Percentiles rank a stretch among this genome's conserved stretches.
Evolutionary conservation across 2,888 invertebrate species (phyloP).

Genomic region (Abscondita cerata): DNA sequence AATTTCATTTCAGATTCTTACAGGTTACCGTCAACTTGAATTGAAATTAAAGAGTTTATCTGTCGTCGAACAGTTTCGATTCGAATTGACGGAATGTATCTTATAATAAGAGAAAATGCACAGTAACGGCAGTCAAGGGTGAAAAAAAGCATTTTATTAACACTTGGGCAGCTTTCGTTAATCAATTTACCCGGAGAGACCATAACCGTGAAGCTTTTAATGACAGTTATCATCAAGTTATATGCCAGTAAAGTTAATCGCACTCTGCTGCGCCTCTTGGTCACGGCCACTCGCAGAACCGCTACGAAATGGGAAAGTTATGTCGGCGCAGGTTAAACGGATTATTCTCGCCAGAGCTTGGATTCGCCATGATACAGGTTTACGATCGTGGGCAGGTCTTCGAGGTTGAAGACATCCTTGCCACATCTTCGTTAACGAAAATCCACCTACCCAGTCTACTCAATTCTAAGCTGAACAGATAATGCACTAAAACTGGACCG

Average conservation of each 20-base stretch:
- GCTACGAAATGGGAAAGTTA: slow-evolving; percentile 58
- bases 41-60: no score
- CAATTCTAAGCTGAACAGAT: slow-evolving; percentile 41
- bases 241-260: slow-evolving; percentile 53
- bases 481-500: slow-evolving; percentile 43
- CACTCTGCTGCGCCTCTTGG: slow-evolving; percentile 35
- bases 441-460: slow-evolving; percentile 30
- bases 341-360: slow-evolving; percentile 50
- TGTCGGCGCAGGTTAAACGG: slow-evolving; percentile 58
- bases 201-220: slow-evolving; percentile 52
- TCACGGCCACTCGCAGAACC: slow-evolving; percentile 41
- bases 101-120: slow-evolving; percentile 8
- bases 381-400: slow-evolving; percentile 34
- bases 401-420: slow-evolving; percentile 36
- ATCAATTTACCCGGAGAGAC: slow-evolving; percentile 51
- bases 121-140: slow-evolving; percentile 31
- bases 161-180: slow-evolving; percentile 51
- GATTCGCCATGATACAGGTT: slow-evolving; percentile 40
- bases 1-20: no score
- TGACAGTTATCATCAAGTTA: slow-evolving; percentile 54
- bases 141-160: slow-evolving; percentile 48
- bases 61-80: no score
- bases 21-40: no score
- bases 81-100: no score
- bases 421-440: slow-evolving; percentile 32